Evolutionary conservation across 2,113 vertebrate genomes (phyloP), one percentile per base, ranked within the genome.

Genomic region (Phaethornis superciliosus): DNA sequence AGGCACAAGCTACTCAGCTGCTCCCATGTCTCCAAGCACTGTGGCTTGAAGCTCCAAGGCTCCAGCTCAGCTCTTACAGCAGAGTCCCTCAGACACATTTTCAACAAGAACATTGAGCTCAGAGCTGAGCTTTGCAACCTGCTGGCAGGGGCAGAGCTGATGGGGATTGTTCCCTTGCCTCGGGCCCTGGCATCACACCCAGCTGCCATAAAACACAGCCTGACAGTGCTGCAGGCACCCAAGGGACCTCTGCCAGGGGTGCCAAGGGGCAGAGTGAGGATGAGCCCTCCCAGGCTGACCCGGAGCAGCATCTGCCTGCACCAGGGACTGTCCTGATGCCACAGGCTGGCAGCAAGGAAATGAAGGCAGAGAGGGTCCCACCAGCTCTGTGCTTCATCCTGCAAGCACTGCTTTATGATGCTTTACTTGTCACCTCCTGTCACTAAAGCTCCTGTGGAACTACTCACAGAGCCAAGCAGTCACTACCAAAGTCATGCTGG

Each of bases 381-480:
- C 17, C 67, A 4, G 20, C 2, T 22, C 67, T 18, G 13, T 6
- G 72, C 35, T 22, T 47, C 60, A 12, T 24, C 59, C 58, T 54
- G 28, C 46, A 8, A 6, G 28, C 0, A 7, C 64, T 51, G 23
- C 5, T 44, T 78, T 22, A 15, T 15, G 9, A 0, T 30, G 85
- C 82, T 67, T 56, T 67, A 72, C 82, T 47, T 77, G 51, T 30
- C 1, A 0, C 52, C 83, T 67, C 59, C 88, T 55, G 52, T 24
- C 90, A 37, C 82, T 88, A 88, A 82, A 88, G 59, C 92, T 95
- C 40, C 85, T 3, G 80, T 30, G 71, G 83, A 86, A 90, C 96
- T 93, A 93, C 92, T 94, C 86, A 78, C 68, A n/a, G 94, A 90
- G 69, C 90, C 71, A 87, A 81, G 92, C 92, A 32, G 62, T 1